A percentile compares a stretch with the other conserved stretches of the same genome.
Conservation (phyloP, 2,113 vertebrate species). For the Stegostoma tigrinum region DNA sequence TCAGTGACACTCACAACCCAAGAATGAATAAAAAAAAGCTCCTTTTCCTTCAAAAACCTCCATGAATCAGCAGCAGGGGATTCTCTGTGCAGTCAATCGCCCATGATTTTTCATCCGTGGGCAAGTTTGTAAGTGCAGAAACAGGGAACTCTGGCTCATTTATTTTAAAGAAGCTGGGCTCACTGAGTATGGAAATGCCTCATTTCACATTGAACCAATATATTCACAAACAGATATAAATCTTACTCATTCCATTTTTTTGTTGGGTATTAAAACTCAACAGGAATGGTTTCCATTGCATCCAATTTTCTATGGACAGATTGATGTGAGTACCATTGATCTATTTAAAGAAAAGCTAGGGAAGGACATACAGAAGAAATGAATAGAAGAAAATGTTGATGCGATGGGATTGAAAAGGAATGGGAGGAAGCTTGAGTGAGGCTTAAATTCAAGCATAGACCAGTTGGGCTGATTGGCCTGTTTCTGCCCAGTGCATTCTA, state of each 20-base stretch:
- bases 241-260: not conserved
- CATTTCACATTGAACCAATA: not conserved
- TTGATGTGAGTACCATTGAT: too few relatives aligned
- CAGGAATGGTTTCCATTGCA: not conserved
- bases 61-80: not conserved
- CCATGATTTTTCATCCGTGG: not conserved
- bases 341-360: too few relatives aligned
- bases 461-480: too few relatives aligned
- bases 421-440: too few relatives aligned
- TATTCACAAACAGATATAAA: not conserved
- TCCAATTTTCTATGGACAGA: not conserved
- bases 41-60: not conserved
- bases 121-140: not conserved
- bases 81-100: not conserved
- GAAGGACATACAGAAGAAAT: too few relatives aligned
- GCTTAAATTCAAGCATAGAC: too few relatives aligned
- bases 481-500: too few relatives aligned
- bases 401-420: too few relatives aligned
- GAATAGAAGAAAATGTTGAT: too few relatives aligned
- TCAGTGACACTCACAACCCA: too few relatives aligned
- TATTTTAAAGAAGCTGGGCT: not conserved
- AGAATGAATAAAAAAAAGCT: too few relatives aligned
- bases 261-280: not conserved
- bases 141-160: not conserved
- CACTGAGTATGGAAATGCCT: not conserved